Percentiles rank a stretch among this genome's conserved stretches.
These are phyloP conservation scores for Anguilla anguilla DNA, from an alignment of 2,797 vertebrate genomes.

Conservation along the genomic window DNA sequence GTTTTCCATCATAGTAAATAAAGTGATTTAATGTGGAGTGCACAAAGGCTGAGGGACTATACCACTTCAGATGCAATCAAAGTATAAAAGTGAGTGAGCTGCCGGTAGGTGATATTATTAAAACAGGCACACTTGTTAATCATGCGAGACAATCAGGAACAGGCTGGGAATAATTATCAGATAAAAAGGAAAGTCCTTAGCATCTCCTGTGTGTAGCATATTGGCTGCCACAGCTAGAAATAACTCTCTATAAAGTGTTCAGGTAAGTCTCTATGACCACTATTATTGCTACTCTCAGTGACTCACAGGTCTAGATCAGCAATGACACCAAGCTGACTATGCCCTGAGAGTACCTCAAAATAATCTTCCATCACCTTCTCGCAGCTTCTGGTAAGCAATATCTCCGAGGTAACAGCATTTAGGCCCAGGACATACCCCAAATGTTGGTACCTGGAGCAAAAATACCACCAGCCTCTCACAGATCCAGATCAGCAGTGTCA, in stretches of 20 bases:
- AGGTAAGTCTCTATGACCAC: neutral
- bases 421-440: neutral
- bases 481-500: neutral
- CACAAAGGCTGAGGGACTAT: neutral
- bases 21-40: neutral
- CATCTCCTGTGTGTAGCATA: neutral
- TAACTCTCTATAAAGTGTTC: neutral
- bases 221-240: neutral
- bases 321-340: neutral
- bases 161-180: neutral
- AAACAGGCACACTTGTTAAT: neutral
- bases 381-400: neutral
- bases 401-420: neutral
- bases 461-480: neutral
- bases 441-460: neutral
- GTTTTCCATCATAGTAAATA: neutral
- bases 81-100: neutral
- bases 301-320: neutral
- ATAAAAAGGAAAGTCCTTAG: neutral
- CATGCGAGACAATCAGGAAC: constrained; percentile 9
- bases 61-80: constrained; percentile 10
- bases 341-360: neutral
- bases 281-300: neutral
- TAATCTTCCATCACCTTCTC: neutral
- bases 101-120: constrained; percentile 1